Base-by-base conservation (phyloP, 2,797 vertebrate species). In the Numenius phaeopus region DNA sequence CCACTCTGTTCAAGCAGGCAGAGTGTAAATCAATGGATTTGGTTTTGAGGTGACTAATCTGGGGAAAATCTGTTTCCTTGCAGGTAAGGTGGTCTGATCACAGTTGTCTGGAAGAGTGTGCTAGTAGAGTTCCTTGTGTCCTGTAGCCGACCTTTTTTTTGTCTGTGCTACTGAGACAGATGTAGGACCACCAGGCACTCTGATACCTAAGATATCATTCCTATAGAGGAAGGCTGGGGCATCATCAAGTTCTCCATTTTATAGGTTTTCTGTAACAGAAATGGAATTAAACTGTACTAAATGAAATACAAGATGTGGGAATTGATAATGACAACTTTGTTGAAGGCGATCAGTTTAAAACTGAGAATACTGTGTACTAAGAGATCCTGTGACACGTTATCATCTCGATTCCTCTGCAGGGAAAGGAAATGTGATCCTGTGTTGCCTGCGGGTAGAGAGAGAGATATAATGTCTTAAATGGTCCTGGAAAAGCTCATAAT, bases 401-500 rank as follows among this genome's bases (percentile, higher is more conserved):
- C 90, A 73, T 95, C 73, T 90, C 27, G 4, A 29, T 94, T 87
- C 80, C 81, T 83, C 86, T 87, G 88, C 75, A 73, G 71, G 80
- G 73, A 40, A 59, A 77, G 90, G 95, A 90, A 96, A 96, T 83
- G 78, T 62, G 94, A 94, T 89, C 76, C 81, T 79, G 6, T 40
- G 44, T 57, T 91, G 95, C 95, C 94, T 91, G 58, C 2, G 75
- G 94, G 78, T 1, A 69, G 37, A 79, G 64, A 78, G 44, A 54
- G 44, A 90, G 52, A 93, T 32, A 83, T 70, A 80, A 89, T 73
- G 92, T 92, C 55, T 84, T 95, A 94, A 96, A 94, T 64, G 92
- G 89, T 90, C 75, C 92, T 96, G 96, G 94, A 70, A 96, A 96
- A 67, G 90, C 96, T 94, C 92, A 80, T 96, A 95, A 96, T 96